Evolutionary conservation across 2,888 invertebrate genomes (phyloP).

Genomic region (Lasioglossum lativentre): DNA sequence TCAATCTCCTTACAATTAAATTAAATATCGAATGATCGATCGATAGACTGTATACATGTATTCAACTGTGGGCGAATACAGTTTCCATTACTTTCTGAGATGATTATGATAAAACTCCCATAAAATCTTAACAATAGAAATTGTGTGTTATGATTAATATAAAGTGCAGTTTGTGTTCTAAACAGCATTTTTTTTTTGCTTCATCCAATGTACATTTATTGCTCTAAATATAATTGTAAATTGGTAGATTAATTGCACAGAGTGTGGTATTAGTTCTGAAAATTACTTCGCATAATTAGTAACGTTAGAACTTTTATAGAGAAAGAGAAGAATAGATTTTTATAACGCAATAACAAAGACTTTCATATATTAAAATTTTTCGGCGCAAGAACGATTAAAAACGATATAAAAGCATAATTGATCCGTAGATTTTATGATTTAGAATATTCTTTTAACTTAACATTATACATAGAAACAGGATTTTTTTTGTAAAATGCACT

Average conservation of each 20-base stretch:
- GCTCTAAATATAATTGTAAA: constrained; percentile 65
- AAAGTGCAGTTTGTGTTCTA: constrained; percentile 57
- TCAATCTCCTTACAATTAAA: constrained; percentile 43
- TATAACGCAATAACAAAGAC: constrained; percentile 11
- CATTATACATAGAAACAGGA: background rate
- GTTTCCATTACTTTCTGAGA: constrained; percentile 38
- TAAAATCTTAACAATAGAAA: constrained; percentile 46
- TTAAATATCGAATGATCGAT: constrained; percentile 17
- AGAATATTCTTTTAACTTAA: constrained; percentile 7
- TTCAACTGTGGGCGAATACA: constrained; percentile 42
- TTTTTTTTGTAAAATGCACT: constrained; percentile 34
- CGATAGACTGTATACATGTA: constrained; percentile 35
- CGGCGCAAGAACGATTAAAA: constrained; percentile 5
- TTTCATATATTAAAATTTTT: constrained; percentile 9
- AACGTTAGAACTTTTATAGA: constrained; percentile 38
- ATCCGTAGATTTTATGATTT: background rate
- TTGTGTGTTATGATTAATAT: constrained; percentile 45
- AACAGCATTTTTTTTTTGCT: constrained; percentile 41
- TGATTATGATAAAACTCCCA: constrained; percentile 44
- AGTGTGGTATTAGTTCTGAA: constrained; percentile 38
- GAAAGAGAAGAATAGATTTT: constrained; percentile 31
- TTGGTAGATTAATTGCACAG: constrained; percentile 51
- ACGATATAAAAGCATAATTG: background rate
- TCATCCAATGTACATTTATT: constrained; percentile 65
- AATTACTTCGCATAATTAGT: constrained; percentile 31